Percentiles rank a stretch among this genome's conserved stretches.
Evolutionary conservation across 1,140 invertebrate genomes (phyloP).

Genomic region (Drosophila tani): DNA sequence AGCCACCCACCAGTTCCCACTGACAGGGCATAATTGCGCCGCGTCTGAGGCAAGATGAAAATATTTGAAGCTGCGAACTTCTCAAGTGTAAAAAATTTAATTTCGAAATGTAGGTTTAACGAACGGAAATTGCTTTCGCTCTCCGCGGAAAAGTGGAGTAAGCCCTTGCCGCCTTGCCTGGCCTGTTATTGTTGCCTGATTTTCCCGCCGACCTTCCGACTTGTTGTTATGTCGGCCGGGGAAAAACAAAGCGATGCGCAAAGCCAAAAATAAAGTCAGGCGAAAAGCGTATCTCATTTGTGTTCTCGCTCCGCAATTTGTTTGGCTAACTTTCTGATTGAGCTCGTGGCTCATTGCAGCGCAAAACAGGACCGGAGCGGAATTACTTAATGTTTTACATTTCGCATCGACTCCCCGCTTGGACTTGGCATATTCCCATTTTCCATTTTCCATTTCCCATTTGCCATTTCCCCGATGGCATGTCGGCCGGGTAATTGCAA

Average conservation of each 20-base stretch:
- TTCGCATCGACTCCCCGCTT: slow-evolving; percentile 38
- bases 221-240: slow-evolving; percentile 14
- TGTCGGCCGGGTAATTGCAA: slow-evolving; percentile 64
- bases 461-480: slow-evolving; percentile 18
- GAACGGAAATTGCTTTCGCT: slow-evolving; percentile 82
- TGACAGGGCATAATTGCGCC: slow-evolving; percentile 66
- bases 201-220: slow-evolving; percentile 27
- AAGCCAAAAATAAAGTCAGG: slow-evolving; percentile 46
- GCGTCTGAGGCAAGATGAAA: slow-evolving; percentile 70
- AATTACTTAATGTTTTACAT: slow-evolving; percentile 78
- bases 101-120: slow-evolving; percentile 83
- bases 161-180: slow-evolving; percentile 48
- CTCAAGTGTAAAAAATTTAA: slow-evolving; percentile 83
- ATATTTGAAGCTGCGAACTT: slow-evolving; percentile 79
- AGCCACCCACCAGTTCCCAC: slow-evolving; percentile 14
- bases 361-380: slow-evolving; percentile 57
- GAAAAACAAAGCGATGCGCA: slow-evolving; percentile 34
- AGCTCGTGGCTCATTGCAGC: slow-evolving; percentile 64
- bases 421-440: slow-evolving; percentile 4
- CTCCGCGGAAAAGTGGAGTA: slow-evolving; percentile 62
- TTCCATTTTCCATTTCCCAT: slow-evolving; percentile 1
- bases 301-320: slow-evolving; percentile 71
- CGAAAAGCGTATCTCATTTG: slow-evolving; percentile 54
- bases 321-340: slow-evolving; percentile 80
- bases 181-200: slow-evolving; percentile 42